phyloP scores from a whole-genome alignment of 2,797 vertebrate genomes.

The Siniperca scherzeri region DNA sequence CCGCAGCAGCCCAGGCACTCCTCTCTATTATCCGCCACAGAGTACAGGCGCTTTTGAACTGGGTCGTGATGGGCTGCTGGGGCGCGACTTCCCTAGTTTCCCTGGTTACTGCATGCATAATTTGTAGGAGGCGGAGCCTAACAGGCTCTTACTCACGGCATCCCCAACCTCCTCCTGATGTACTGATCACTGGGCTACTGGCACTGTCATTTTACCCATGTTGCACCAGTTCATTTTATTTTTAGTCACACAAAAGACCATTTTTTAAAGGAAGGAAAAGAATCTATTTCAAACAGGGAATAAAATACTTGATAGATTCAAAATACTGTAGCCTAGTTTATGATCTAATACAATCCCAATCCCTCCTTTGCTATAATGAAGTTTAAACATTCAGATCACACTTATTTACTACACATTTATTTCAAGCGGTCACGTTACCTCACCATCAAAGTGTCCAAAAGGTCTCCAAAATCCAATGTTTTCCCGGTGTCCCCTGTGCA shows the following conservation, averaged over 20 bases:
- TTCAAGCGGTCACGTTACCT: slow-evolving; percentile 13
- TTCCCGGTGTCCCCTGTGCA: slow-evolving; percentile 21
- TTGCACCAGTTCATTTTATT: slow-evolving; percentile 17
- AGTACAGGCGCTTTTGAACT: slow-evolving; percentile 66
- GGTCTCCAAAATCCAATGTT: slow-evolving; percentile 45
- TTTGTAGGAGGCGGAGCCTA: slow-evolving; percentile 61
- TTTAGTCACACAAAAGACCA: slow-evolving; percentile 2
- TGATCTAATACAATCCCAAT: neutral
- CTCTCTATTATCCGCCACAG: slow-evolving; percentile 35
- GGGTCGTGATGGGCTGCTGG: slow-evolving; percentile 78
- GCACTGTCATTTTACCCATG: slow-evolving; percentile 36
- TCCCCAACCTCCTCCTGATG: slow-evolving; percentile 70
- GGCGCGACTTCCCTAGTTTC: slow-evolving; percentile 74
- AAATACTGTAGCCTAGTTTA: neutral
- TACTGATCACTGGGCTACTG: slow-evolving; percentile 39
- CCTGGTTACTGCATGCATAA: slow-evolving; percentile 82
- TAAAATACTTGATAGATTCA: neutral
- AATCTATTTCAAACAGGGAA: no score
- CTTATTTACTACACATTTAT: neutral
- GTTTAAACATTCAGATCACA: neutral
- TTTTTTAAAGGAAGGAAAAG: neutral
- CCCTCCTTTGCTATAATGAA: neutral
- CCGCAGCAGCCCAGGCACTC: slow-evolving; percentile 30
- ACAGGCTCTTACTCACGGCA: slow-evolving; percentile 66
- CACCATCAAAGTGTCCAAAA: slow-evolving; percentile 68